Conservation (phyloP, 2,797 vertebrate genomes). For the Microctenopoma stevenorrisi region DNA sequence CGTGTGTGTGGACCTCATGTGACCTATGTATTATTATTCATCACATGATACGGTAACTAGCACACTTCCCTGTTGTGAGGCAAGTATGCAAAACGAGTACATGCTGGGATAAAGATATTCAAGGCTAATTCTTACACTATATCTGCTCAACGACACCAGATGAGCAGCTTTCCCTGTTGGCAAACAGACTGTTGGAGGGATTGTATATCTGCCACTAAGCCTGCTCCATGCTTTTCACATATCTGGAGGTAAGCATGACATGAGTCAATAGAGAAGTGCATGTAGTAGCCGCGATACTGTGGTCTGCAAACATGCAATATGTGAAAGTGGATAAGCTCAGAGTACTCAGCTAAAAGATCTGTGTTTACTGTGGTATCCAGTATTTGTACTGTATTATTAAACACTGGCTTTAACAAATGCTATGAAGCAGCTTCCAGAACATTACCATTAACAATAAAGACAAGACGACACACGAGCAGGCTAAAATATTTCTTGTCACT, state of each 20-base stretch:
- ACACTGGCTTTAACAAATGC: not conserved
- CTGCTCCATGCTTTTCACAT: conserved; percentile 26
- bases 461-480: not conserved
- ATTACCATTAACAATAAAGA: not conserved
- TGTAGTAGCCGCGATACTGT: conserved; percentile 15
- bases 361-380: not conserved
- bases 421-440: not conserved
- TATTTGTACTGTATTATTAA: not conserved
- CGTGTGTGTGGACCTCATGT: conserved; percentile 43
- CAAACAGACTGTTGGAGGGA: conserved; percentile 55
- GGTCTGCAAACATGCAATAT: conserved; percentile 15
- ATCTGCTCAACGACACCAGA: conserved; percentile 73
- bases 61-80: conserved; percentile 60
- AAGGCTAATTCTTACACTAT: conserved; percentile 70
- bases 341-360: not conserved
- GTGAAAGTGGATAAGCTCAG: not conserved
- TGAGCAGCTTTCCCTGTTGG: conserved; percentile 66
- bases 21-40: conserved; percentile 63
- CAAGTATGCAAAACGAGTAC: conserved; percentile 64
- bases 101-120: conserved; percentile 64
- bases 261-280: conserved; percentile 46
- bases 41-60: conserved; percentile 42
- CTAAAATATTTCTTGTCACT: not conserved
- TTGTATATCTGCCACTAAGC: conserved; percentile 55
- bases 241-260: conserved; percentile 38